Evolutionary conservation across 2,888 invertebrate genomes (phyloP).

Genomic region (Andrena praecox): DNA sequence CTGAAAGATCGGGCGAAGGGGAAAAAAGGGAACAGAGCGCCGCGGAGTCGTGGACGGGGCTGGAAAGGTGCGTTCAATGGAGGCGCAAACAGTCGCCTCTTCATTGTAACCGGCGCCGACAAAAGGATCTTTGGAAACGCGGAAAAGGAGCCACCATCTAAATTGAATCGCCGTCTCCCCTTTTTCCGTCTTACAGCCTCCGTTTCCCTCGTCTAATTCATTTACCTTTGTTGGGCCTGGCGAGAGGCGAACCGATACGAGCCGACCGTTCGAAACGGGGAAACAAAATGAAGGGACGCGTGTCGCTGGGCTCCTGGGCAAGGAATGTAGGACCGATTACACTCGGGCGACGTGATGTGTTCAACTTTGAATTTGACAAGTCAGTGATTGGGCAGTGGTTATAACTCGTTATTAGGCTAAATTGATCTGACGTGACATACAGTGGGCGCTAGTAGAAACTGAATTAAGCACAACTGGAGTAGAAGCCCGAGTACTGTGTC

Average conservation of each 20-base stretch:
- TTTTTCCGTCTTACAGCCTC: constrained; percentile 14
- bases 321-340: not conserved
- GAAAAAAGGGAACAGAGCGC: constrained; percentile 26
- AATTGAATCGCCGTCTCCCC: constrained; percentile 62
- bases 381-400: no score
- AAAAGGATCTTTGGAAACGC: constrained; percentile 59
- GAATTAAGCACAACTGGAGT: no score
- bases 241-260: constrained; percentile 11
- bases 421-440: no score
- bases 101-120: constrained; percentile 54
- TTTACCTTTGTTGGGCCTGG: constrained; percentile 56
- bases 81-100: constrained; percentile 52
- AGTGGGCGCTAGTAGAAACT: no score
- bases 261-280: constrained; percentile 11
- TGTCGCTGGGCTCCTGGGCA: not conserved
- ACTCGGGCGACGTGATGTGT: no score
- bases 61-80: constrained; percentile 50
- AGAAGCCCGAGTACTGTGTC: no score
- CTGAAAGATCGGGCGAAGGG: constrained; percentile 42
- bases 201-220: constrained; percentile 47
- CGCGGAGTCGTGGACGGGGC: constrained; percentile 36
- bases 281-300: constrained; percentile 18
- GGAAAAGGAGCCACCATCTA: constrained; percentile 60
- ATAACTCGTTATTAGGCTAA: no score
- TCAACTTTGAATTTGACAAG: no score